These are phyloP conservation scores for Vimba vimba DNA, from an alignment of 2,113 vertebrate species.

Conservation along the genomic window DNA sequence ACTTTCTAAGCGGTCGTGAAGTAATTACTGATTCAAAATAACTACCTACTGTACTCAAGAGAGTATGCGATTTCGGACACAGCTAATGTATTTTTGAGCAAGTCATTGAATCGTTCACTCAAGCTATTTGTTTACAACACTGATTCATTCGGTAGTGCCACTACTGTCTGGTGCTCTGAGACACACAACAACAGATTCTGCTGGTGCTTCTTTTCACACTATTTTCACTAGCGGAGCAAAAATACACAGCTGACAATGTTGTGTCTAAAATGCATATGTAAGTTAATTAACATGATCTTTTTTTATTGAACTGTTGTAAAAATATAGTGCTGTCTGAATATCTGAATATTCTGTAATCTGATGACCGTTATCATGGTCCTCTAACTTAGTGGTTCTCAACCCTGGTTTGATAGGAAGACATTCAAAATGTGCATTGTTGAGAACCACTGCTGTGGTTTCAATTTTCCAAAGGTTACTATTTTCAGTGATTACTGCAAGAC, in stretches of 20 bases:
- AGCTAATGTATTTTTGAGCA: neutral
- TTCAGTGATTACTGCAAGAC: neutral
- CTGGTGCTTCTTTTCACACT: neutral
- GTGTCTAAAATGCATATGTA: too few species aligned
- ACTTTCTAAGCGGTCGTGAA: too few species aligned
- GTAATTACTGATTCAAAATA: too few species aligned
- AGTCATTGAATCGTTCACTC: neutral
- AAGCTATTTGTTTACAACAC: neutral
- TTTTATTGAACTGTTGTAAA: neutral
- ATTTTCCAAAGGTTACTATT: constrained; percentile 18
- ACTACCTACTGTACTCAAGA: too few species aligned
- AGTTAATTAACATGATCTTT: neutral
- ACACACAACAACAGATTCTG: neutral
- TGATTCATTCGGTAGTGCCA: neutral
- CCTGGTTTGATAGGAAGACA: neutral
- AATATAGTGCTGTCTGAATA: too few species aligned
- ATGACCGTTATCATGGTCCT: neutral
- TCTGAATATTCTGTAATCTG: neutral
- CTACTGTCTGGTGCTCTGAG: neutral
- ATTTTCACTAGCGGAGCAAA: neutral
- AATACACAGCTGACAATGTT: neutral
- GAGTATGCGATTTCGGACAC: neutral
- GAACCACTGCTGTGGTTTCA: neutral
- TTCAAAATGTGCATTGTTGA: neutral
- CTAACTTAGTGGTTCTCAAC: neutral